Evolutionary conservation across 1,140 invertebrate species (phyloP), one percentile per base, ranked within the genome.

Genomic region (Bombus sibiricus): DNA sequence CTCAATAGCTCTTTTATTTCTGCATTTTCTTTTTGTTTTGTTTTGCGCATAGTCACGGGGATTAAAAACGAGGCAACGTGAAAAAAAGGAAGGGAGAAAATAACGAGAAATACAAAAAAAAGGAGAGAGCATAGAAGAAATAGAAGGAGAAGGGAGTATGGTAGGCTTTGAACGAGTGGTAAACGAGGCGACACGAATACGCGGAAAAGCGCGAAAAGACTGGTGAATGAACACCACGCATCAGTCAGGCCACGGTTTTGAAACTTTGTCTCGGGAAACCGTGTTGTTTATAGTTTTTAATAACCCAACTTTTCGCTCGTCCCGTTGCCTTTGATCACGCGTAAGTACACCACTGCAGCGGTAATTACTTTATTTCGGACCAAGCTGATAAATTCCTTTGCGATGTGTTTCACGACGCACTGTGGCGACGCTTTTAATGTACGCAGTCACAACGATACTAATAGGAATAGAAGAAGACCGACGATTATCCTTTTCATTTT

Each of bases 51-150:
- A 37, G 53, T 13, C 74, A 59, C 83, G 47, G 37, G 83, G 68
- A 83, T 89, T 89, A 89, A 89, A 85, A 89, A 89, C 66, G 78
- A 69, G 59, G 34, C 47, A 64, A 32, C 28, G 68, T 22, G 72
- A 15, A 12, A 9, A 74, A 41, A 76, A 84, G 76, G 74, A 77
- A 79, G 82, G 85, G 43, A 81, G 75, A 64, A 43, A 34, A 75
- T 28, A 77, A 81, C 75, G 72, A 76, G 78, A 81, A 85, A 82
- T 64, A 86, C 66, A 71, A 64, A 84, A 73, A 68, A 59, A 39
- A 59, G 73, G 3, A 41, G 28, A n/a, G 37, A 34, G 74, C 68
- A 69, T 69, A n/a, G 43, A 34, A 43, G 1, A 28, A 76, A 62
- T 80, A 57, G 77, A 75, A 76, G 37, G 71, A 84, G 88, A 82